Conservation (phyloP, 2,888 invertebrate genomes). For the Phorcus lineatus region DNA sequence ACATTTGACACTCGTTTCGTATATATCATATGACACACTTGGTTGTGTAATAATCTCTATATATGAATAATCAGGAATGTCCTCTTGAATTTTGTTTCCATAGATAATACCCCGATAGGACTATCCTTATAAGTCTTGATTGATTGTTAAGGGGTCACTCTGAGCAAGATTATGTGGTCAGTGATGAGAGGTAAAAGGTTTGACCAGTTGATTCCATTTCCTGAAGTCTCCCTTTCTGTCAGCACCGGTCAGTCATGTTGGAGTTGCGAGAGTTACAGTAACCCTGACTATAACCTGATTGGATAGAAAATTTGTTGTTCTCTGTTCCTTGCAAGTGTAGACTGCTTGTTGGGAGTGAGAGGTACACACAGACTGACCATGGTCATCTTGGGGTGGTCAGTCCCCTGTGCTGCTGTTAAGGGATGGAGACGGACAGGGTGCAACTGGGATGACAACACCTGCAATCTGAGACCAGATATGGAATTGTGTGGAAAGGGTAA, state of each 20-base stretch:
- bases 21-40: too few relatives aligned
- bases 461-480: not conserved
- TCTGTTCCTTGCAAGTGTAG: not conserved
- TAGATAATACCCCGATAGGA: too few relatives aligned
- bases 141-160: too few relatives aligned
- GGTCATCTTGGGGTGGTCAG: not conserved
- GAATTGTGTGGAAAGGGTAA: too few relatives aligned
- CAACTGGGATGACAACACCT: not conserved
- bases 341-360: not conserved
- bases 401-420: not conserved
- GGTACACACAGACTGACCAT: not conserved
- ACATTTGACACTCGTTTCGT: too few relatives aligned
- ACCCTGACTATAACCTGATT: not conserved
- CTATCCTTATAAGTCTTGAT: too few relatives aligned
- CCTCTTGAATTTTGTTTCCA: too few relatives aligned
- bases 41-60: too few relatives aligned
- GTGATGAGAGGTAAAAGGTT: slow-evolving; percentile 15
- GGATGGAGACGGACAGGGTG: not conserved
- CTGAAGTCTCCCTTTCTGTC: not conserved
- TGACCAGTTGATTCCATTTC: not conserved
- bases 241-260: not conserved
- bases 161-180: not conserved
- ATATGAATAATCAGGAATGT: too few relatives aligned
- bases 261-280: not conserved
- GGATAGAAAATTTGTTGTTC: not conserved